phyloP scores from a whole-genome alignment of 2,888 invertebrate genomes.

The Acrobasis suavella region DNA sequence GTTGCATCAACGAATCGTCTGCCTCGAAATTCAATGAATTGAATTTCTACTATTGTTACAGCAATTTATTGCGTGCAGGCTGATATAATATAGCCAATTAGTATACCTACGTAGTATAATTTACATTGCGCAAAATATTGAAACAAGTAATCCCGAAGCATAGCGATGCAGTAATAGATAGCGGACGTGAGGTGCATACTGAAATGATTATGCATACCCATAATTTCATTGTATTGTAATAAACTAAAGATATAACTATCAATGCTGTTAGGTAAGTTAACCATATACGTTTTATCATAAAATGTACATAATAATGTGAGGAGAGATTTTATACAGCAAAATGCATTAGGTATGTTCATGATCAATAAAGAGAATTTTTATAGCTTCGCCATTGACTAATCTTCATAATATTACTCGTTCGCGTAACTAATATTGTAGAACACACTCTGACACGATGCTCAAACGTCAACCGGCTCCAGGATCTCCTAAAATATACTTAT shows the following conservation, averaged over 20 bases:
- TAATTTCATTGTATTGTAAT: conserved; percentile 5
- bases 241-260: not conserved
- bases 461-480: conserved; percentile 33
- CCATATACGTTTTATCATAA: conserved; percentile 1
- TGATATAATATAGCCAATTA: conserved; percentile 57
- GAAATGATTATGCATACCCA: conserved; percentile 12
- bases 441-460: conserved; percentile 11
- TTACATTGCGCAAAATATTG: conserved; percentile 38
- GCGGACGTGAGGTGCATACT: conserved; percentile 18
- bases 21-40: conserved; percentile 69
- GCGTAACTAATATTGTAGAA: not conserved
- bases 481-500: conserved; percentile 62
- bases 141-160: conserved; percentile 39
- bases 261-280: not conserved
- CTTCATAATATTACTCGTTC: too few species aligned
- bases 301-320: not conserved
- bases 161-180: conserved; percentile 16
- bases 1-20: conserved; percentile 78
- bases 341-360: not conserved
- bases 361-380: conserved; percentile 2
- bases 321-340: not conserved
- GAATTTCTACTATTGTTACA: conserved; percentile 71
- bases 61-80: conserved; percentile 62
- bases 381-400: not conserved
- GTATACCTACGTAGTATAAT: conserved; percentile 47